A percentile compares a stretch with the other conserved stretches of the same genome.
Conservation (phyloP, 2,113 vertebrate genomes). For the Odontophorus gujanensis region DNA sequence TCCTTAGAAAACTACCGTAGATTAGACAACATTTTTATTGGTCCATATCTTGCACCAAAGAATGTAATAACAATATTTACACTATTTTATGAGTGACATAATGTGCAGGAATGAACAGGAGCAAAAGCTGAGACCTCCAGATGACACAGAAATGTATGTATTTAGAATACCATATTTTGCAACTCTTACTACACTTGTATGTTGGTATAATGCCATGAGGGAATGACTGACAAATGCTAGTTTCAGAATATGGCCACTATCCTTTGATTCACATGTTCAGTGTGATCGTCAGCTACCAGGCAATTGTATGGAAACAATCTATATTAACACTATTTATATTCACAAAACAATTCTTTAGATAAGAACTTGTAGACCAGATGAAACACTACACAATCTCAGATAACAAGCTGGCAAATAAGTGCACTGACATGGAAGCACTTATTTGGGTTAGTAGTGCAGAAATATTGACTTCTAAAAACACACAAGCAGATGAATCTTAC, state of each 20-base stretch:
- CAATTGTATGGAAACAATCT: neutral
- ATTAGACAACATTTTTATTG: neutral
- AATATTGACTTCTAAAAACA: neutral
- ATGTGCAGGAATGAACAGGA: neutral
- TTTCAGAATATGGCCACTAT: neutral
- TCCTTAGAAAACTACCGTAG: neutral
- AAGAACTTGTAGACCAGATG: neutral
- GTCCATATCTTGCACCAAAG: neutral
- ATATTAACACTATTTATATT: neutral
- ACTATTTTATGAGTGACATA: neutral
- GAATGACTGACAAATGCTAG: neutral
- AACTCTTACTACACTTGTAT: neutral
- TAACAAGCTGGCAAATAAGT: conserved; percentile 17
- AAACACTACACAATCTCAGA: neutral
- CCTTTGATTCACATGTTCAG: neutral
- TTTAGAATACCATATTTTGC: neutral
- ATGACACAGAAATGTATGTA: neutral
- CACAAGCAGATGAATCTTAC: neutral
- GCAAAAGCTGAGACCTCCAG: neutral
- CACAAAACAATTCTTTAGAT: neutral
- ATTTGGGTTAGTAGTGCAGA: neutral
- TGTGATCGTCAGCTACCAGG: neutral
- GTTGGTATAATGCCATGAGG: neutral
- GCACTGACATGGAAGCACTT: neutral
- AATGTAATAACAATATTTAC: neutral